A percentile compares a stretch with the other conserved stretches of the same genome.
Evolutionary conservation across 2,113 vertebrate species (phyloP).

Genomic region (Prietella phreatophila): DNA sequence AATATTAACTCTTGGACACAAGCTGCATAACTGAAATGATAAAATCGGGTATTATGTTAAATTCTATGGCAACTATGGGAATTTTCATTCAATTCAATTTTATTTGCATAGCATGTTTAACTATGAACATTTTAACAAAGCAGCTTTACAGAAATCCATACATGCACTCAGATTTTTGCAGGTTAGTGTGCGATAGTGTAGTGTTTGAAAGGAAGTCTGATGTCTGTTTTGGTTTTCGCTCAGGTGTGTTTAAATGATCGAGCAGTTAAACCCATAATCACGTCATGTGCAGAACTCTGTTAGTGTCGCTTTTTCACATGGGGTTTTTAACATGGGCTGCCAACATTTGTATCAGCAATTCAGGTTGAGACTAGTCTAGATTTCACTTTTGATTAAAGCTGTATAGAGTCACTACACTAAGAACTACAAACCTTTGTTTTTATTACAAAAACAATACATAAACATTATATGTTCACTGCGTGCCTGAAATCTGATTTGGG

Average conservation of each 20-base stretch:
- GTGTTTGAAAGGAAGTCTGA: background rate
- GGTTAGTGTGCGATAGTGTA: background rate
- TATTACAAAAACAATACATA: background rate
- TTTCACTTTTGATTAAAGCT: background rate
- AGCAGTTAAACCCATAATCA: background rate
- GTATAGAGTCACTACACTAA: background rate
- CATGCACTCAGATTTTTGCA: background rate
- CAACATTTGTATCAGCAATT: background rate
- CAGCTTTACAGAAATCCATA: background rate
- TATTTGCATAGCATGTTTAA: background rate
- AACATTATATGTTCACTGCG: background rate
- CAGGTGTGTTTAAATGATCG: background rate
- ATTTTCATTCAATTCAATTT: background rate
- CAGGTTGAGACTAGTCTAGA: too few species aligned
- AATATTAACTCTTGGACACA: background rate
- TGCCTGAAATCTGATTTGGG: background rate
- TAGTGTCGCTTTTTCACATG: background rate
- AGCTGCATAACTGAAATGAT: background rate
- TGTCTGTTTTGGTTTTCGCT: background rate
- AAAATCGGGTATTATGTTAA: background rate
- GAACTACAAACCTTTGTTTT: too few species aligned
- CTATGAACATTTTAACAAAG: background rate
- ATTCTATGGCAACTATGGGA: background rate
- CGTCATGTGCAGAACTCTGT: background rate
- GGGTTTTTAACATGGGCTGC: background rate